A percentile compares a stretch with the other conserved stretches of the same genome.
These are phyloP conservation scores for Buceros bicornis DNA, from an alignment of 2,797 vertebrate species.

Conservation along the genomic window DNA sequence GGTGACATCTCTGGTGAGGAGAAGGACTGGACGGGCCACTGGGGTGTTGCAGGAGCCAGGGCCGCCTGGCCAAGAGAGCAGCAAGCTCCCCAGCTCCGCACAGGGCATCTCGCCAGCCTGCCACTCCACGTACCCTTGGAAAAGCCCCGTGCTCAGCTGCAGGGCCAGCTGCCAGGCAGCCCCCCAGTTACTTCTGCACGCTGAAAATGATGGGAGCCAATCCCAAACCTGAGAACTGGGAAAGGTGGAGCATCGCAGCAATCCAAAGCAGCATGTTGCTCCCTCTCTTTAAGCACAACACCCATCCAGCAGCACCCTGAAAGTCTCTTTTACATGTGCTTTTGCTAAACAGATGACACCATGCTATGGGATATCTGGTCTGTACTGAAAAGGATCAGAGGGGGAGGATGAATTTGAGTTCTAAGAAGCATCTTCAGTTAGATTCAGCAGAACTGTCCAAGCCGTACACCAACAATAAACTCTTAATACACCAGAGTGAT, in stretches of 20 bases:
- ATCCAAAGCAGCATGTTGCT: fast-evolving
- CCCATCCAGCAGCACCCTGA: fast-evolving
- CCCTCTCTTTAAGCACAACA: background rate
- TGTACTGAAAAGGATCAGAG: background rate
- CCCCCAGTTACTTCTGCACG: background rate
- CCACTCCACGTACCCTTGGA: background rate
- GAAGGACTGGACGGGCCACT: background rate
- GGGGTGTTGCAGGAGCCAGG: background rate
- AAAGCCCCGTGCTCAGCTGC: fast-evolving
- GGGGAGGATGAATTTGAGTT: background rate
- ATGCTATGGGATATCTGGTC: background rate
- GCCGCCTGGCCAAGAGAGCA: background rate
- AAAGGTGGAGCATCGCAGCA: background rate
- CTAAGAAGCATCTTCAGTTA: background rate
- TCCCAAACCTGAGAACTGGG: background rate
- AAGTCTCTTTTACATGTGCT: fast-evolving
- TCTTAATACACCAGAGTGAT: background rate
- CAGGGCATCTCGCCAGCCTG: background rate
- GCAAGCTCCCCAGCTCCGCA: background rate
- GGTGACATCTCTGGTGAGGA: background rate
- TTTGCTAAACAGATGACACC: background rate
- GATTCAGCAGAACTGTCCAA: background rate
- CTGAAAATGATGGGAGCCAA: fast-evolving
- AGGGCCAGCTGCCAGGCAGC: background rate
- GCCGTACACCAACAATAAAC: background rate